A percentile compares a stretch with the other conserved stretches of the same genome.
phyloP scores from a whole-genome alignment of 2,797 vertebrate genomes.

The Lophius americanus region DNA sequence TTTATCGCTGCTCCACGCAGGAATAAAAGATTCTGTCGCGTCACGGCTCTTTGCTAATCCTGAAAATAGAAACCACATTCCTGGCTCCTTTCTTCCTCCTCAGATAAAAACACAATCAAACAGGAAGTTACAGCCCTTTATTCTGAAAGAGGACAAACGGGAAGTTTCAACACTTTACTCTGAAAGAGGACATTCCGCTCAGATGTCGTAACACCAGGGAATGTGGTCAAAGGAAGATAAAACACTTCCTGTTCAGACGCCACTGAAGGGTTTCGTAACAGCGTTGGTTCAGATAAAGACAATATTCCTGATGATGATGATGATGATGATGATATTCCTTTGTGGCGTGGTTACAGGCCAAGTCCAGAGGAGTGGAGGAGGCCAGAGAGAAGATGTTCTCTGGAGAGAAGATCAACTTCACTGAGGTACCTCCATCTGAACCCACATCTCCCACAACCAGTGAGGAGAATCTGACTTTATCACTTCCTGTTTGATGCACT shows the following conservation, averaged over 20 bases:
- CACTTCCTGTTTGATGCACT: too few relatives aligned
- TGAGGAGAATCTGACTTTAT: too few relatives aligned
- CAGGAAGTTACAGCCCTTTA: constrained; percentile 36
- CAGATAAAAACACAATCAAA: neutral
- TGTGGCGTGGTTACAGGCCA: constrained; percentile 80
- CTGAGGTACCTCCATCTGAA: constrained; percentile 83
- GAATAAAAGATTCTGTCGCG: neutral
- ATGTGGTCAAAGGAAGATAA: constrained; percentile 4
- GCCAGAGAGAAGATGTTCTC: constrained; percentile 91
- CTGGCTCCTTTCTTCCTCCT: neutral
- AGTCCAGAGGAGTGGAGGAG: constrained; percentile 89
- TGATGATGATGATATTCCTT: neutral
- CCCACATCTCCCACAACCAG: too few relatives aligned
- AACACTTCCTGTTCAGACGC: constrained; percentile 11
- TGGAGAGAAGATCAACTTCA: constrained; percentile 97
- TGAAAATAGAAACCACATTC: neutral
- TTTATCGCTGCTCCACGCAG: too few relatives aligned
- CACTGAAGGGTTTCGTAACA: too few relatives aligned
- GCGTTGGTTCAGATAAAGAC: too few relatives aligned
- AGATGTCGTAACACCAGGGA: neutral
- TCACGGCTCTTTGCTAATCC: neutral
- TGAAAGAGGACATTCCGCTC: constrained; percentile 2
- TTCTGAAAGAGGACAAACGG: constrained; percentile 15
- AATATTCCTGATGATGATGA: too few relatives aligned
- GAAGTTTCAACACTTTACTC: constrained; percentile 30